Conservation (phyloP, 2,797 vertebrate species). For the Pseudocheirus occidentalis region DNA sequence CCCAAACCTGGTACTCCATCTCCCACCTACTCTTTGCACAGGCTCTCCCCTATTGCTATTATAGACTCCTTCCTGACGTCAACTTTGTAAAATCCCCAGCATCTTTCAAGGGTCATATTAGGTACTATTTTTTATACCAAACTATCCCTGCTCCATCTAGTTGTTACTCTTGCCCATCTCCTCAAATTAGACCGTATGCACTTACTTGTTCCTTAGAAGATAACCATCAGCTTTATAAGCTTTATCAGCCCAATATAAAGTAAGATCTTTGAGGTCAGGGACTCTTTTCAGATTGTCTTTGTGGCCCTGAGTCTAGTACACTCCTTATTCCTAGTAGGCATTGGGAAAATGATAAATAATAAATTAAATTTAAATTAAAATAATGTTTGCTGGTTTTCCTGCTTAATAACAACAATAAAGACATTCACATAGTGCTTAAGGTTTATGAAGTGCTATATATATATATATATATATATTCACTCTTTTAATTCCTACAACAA, state of each 20-base stretch:
- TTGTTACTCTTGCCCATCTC: not conserved
- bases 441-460: not conserved
- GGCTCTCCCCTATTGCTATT: not conserved
- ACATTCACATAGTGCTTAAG: not conserved
- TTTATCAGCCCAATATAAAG: not conserved
- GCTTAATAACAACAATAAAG: not conserved
- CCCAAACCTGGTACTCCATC: not conserved
- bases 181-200: too few relatives aligned
- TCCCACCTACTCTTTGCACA: not conserved
- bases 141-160: not conserved
- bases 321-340: not conserved
- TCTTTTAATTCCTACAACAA: not conserved
- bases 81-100: not conserved
- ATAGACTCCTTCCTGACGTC: not conserved
- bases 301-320: not conserved
- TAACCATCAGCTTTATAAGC: not conserved
- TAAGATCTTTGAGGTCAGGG: not conserved
- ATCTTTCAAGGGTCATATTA: not conserved
- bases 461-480: not conserved
- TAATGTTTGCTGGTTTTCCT: not conserved
- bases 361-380: too few relatives aligned
- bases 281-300: not conserved
- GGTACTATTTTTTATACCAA: not conserved
- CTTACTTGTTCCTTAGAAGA: not conserved
- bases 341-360: not conserved